phyloP scores from a whole-genome alignment of 2,888 invertebrate genomes.

The Podabrus alpinus region DNA sequence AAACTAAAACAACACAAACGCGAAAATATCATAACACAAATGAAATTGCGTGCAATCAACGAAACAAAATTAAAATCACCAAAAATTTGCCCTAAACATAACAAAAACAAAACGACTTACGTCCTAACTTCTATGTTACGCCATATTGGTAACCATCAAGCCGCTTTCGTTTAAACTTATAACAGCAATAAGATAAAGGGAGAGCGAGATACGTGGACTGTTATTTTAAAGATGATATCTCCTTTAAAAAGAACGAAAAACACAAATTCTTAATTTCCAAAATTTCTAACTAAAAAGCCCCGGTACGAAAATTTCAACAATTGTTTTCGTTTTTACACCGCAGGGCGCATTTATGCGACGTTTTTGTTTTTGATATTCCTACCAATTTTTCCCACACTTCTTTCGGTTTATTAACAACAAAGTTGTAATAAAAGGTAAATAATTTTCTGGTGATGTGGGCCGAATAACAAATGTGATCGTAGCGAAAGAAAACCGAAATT shows the following conservation, averaged over 20 bases:
- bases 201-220: constrained; percentile 45
- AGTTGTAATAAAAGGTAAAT: not conserved
- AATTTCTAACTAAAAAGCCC: constrained; percentile 17
- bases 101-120: constrained; percentile 14
- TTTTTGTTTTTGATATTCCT: not conserved
- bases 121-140: constrained; percentile 11
- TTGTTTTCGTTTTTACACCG: not conserved
- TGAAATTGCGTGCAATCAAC: not conserved
- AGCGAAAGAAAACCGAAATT: not conserved
- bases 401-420: not conserved
- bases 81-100: not conserved
- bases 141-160: constrained; percentile 30
- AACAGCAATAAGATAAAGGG: constrained; percentile 38
- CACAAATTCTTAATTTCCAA: constrained; percentile 31
- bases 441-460: not conserved
- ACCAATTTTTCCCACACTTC: not conserved
- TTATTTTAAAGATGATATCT: constrained; percentile 52
- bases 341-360: not conserved
- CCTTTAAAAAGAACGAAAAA: constrained; percentile 34
- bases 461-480: too few relatives aligned
- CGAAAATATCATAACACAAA: not conserved
- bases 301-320: not conserved
- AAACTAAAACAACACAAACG: not conserved
- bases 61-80: not conserved
- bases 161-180: constrained; percentile 41